These are phyloP conservation scores for Reticulitermes speratus DNA, from an alignment of 1,140 invertebrate genomes.

Conservation along the genomic window DNA sequence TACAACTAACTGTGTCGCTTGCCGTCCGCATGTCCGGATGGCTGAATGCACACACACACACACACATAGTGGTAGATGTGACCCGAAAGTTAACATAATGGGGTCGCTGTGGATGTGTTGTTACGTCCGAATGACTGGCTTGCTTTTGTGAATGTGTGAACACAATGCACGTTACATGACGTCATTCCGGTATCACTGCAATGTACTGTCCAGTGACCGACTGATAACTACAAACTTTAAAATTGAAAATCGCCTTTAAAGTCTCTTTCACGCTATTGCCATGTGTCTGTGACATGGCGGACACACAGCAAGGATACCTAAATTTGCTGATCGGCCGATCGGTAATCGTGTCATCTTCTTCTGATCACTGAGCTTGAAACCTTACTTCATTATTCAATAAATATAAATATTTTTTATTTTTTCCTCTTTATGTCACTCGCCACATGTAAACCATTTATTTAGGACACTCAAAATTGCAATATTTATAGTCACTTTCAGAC, in stretches of 20 bases:
- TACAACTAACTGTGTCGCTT: background rate
- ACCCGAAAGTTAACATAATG: background rate
- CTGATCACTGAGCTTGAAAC: background rate
- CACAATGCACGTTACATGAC: background rate
- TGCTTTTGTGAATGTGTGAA: background rate
- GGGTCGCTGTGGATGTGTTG: background rate
- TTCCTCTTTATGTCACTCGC: too few species aligned
- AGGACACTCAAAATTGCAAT: too few species aligned
- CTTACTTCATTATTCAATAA: too few species aligned
- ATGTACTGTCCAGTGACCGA: background rate
- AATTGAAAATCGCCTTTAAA: background rate
- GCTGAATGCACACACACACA: background rate
- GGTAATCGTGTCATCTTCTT: background rate
- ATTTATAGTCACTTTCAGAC: too few species aligned
- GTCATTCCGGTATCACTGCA: background rate
- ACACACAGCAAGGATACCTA: background rate
- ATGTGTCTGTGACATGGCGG: background rate
- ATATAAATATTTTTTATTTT: too few species aligned
- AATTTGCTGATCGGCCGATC: background rate
- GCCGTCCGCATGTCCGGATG: background rate
- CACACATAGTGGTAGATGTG: background rate
- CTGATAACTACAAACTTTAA: background rate
- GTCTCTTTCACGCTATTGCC: background rate
- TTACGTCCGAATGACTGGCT: background rate
- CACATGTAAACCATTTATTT: too few species aligned